Percentiles rank a stretch among this genome's conserved stretches.
Evolutionary conservation across 1,140 invertebrate species (phyloP).

Genomic region (Lerema accius): DNA sequence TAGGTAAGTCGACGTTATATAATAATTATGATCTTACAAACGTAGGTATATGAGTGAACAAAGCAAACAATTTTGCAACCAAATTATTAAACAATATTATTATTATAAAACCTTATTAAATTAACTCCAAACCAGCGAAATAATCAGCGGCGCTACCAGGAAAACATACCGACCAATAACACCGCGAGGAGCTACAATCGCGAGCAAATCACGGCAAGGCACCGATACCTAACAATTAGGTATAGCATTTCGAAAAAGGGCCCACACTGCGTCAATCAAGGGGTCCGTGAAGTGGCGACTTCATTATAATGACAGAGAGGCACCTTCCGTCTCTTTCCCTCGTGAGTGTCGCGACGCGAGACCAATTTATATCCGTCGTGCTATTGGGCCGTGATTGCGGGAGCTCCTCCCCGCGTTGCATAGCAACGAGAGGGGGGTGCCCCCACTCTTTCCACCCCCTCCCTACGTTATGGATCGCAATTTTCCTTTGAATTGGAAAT

Average conservation of each 20-base stretch:
- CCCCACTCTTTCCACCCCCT: conserved; percentile 74
- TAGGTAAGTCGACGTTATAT: too few relatives aligned
- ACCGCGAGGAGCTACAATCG: conserved; percentile 46
- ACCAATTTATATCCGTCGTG: conserved; percentile 84
- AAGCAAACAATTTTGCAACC: not conserved
- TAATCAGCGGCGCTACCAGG: conserved; percentile 23
- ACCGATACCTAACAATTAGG: conserved; percentile 67
- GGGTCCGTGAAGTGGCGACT: conserved; percentile 63
- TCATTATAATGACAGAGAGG: conserved; percentile 75
- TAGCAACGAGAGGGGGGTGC: conserved; percentile 81
- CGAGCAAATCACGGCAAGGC: conserved; percentile 71
- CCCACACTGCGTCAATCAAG: conserved; percentile 70
- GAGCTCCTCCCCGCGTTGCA: conserved; percentile 84
- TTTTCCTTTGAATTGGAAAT: conserved; percentile 84
- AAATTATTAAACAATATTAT: not conserved
- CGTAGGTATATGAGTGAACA: not conserved
- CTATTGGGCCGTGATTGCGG: conserved; percentile 83
- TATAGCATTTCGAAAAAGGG: conserved; percentile 70
- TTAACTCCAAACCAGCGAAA: not conserved
- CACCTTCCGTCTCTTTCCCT: conserved; percentile 52
- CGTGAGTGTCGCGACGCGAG: conserved; percentile 69
- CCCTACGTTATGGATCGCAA: conserved; percentile 81
- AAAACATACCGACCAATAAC: conserved; percentile 39
- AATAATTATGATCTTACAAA: not conserved
- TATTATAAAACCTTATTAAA: not conserved